phyloP scores from a whole-genome alignment of 37 sponge, comb jelly and placozoan species.

The Geodia barretti region DNA sequence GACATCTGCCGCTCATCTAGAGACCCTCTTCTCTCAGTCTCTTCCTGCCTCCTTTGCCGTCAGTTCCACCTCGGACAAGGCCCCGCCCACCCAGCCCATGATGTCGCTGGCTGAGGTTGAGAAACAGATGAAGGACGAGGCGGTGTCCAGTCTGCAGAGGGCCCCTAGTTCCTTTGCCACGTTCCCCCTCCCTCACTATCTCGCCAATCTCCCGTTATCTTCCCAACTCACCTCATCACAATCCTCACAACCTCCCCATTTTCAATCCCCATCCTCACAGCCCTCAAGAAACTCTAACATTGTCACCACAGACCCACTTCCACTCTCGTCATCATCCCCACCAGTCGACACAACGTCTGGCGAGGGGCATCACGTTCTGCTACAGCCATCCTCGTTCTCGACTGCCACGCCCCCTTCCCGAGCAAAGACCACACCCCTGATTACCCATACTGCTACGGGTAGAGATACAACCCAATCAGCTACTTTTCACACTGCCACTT shows the following conservation, averaged over 20 bases:
- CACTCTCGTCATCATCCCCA: no score
- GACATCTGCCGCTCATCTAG: no score
- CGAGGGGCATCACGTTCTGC: conserved; percentile 10
- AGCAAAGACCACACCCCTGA: neutral
- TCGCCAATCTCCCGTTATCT: neutral
- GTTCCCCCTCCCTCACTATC: neutral
- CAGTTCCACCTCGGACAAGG: conserved; percentile 1
- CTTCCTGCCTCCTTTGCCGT: no score
- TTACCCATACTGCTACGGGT: no score
- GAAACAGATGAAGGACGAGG: conserved; percentile 42
- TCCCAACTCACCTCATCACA: neutral
- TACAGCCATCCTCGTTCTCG: neutral
- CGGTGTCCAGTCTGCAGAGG: neutral
- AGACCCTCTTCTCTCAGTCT: no score
- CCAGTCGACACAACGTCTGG: no score
- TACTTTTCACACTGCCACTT: neutral
- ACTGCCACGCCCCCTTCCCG: neutral
- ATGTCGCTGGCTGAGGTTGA: conserved; percentile 53
- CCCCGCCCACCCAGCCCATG: conserved; percentile 8
- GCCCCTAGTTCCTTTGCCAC: no score
- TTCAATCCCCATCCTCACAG: no score
- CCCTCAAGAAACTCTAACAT: no score
- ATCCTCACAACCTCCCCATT: no score
- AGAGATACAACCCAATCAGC: no score
- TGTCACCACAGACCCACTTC: no score